These are phyloP conservation scores for Epizoanthus illoricatus DNA, from an alignment of 92 coral and sea anemone genomes.

Conservation along the genomic window DNA sequence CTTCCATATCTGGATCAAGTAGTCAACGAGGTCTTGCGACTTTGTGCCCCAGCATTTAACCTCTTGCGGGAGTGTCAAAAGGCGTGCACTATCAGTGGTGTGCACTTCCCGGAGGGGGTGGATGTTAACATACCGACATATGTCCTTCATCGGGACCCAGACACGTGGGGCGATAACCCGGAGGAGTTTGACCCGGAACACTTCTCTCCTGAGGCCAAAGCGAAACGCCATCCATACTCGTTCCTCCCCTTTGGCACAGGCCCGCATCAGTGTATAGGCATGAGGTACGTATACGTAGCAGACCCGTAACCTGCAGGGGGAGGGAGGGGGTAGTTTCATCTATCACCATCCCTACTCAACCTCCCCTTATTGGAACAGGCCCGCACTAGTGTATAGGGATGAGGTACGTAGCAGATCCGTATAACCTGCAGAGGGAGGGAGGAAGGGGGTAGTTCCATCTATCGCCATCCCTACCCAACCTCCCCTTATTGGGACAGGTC, in stretches of 20 bases:
- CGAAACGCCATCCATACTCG: slow-evolving; percentile 58
- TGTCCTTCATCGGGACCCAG: slow-evolving; percentile 72
- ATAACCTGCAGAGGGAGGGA: too few relatives aligned
- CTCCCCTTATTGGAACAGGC: too few relatives aligned
- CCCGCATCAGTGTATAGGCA: slow-evolving; percentile 64
- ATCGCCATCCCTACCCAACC: too few relatives aligned
- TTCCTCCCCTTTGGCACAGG: slow-evolving; percentile 62
- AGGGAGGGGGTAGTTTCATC: too few relatives aligned
- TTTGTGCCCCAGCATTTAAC: slow-evolving; percentile 51
- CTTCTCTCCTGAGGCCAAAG: slow-evolving; percentile 66
- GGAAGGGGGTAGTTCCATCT: too few relatives aligned
- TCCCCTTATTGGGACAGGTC: too few relatives aligned
- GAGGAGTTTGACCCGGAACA: slow-evolving; percentile 69
- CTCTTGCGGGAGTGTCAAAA: slow-evolving; percentile 50
- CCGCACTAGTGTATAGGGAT: too few relatives aligned
- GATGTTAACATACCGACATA: slow-evolving; percentile 53
- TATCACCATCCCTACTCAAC: too few relatives aligned
- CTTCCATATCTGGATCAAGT: slow-evolving; percentile 65
- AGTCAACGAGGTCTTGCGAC: slow-evolving; percentile 61
- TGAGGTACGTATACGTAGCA: slow-evolving; percentile 38
- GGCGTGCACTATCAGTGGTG: slow-evolving; percentile 51
- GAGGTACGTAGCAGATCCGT: too few relatives aligned
- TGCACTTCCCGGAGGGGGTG: slow-evolving; percentile 59
- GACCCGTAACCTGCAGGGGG: too few relatives aligned
- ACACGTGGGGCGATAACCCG: slow-evolving; percentile 66